phyloP scores from a whole-genome alignment of 2,113 vertebrate species.

The Lethenteron reissneri region DNA sequence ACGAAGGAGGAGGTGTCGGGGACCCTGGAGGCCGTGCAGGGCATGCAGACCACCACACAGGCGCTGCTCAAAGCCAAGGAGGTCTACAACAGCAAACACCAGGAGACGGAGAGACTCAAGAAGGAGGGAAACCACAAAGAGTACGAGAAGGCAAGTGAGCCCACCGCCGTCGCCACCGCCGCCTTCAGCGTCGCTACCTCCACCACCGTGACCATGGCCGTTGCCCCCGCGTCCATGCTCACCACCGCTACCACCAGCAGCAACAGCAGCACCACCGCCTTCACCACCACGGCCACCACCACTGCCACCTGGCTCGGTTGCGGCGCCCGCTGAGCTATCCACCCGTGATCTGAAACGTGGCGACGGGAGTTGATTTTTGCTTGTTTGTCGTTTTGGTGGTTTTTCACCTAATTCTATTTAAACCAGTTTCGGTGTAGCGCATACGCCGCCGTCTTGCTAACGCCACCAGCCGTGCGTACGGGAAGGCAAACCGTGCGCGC shows the following conservation, averaged over 20 bases:
- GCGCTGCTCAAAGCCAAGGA: slow-evolving; percentile 69
- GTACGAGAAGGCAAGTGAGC: slow-evolving; percentile 45
- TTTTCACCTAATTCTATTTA: too few relatives aligned
- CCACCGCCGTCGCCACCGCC: not conserved
- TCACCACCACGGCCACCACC: too few relatives aligned
- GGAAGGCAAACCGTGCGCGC: too few relatives aligned
- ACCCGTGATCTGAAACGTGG: too few relatives aligned
- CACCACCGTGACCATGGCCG: not conserved
- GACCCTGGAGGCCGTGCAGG: slow-evolving; percentile 58
- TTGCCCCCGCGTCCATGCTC: not conserved
- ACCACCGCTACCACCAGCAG: not conserved
- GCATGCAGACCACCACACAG: slow-evolving; percentile 42
- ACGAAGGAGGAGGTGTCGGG: slow-evolving; percentile 67
- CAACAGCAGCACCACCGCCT: not conserved
- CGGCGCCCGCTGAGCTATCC: too few relatives aligned
- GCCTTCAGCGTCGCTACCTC: too few relatives aligned
- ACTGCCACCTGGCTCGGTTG: too few relatives aligned
- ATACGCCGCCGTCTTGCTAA: too few relatives aligned
- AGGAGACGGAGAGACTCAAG: slow-evolving; percentile 56
- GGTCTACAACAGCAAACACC: slow-evolving; percentile 46
- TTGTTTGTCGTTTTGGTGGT: too few relatives aligned
- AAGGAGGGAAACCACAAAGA: slow-evolving; percentile 70
- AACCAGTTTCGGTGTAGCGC: too few relatives aligned
- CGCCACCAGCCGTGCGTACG: too few relatives aligned
- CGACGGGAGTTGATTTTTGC: too few relatives aligned